Conservation (phyloP, 2,888 invertebrate species). For the Monoplex corrugatus region DNA sequence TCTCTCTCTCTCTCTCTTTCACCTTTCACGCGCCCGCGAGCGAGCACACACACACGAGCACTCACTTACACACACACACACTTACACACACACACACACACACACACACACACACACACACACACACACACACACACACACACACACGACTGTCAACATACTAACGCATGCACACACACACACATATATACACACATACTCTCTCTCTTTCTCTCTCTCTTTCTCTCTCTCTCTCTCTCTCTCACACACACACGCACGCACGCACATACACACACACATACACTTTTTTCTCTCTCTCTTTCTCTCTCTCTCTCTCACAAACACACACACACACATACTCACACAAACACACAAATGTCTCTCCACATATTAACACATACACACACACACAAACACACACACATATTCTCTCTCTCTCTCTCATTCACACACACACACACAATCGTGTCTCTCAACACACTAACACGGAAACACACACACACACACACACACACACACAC, state of each 20-base stretch:
- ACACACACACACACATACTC: neutral
- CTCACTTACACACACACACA: neutral
- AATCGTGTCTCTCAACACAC: too few relatives aligned
- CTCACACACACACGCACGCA: neutral
- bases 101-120: slow-evolving; percentile 27
- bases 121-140: neutral
- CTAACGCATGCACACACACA: too few relatives aligned
- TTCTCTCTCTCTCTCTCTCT: neutral
- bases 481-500: neutral
- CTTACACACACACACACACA: slow-evolving; percentile 33
- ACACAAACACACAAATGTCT: neutral
- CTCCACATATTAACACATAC: neutral
- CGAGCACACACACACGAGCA: too few relatives aligned
- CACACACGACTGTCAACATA: neutral
- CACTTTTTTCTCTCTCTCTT: too few relatives aligned
- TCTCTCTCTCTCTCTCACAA: neutral
- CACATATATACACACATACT: too few relatives aligned
- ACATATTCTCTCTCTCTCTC: too few relatives aligned
- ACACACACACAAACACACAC: neutral
- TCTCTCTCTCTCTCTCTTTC: neutral
- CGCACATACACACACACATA: neutral
- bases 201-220: too few relatives aligned
- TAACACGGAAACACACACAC: too few relatives aligned
- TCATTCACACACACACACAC: neutral
- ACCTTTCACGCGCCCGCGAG: too few relatives aligned